phyloP scores from a whole-genome alignment of 2,797 vertebrate genomes.

The Hylomyscus alleni region DNA sequence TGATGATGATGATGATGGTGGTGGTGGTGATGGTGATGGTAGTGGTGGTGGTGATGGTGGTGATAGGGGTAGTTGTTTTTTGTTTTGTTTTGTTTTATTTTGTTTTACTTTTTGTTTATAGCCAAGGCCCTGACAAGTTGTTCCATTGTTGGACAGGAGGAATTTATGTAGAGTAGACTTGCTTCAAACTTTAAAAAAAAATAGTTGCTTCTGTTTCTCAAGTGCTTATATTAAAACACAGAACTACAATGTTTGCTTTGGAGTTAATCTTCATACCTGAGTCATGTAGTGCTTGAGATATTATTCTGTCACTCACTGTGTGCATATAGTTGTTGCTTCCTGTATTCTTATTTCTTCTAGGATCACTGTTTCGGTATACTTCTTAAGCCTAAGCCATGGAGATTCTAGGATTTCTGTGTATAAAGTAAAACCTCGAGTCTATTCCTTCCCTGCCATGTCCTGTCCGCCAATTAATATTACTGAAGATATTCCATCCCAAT shows the following conservation, averaged over 20 bases:
- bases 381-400: background rate
- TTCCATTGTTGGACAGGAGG: background rate
- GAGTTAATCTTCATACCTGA: background rate
- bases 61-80: background rate
- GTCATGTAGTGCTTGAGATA: too few relatives aligned
- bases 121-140: background rate
- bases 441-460: background rate
- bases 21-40: accelerated
- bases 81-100: background rate
- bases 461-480: background rate
- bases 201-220: background rate
- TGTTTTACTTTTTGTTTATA: background rate
- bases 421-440: background rate
- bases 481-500: background rate
- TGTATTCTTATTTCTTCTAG: background rate
- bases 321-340: too few relatives aligned
- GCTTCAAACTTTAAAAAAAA: background rate
- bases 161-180: background rate
- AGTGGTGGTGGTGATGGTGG: too few relatives aligned
- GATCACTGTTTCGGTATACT: background rate
- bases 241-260: background rate
- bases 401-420: background rate
- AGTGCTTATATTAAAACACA: background rate
- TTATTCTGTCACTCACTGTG: background rate
- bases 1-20: background rate